Evolutionary conservation across 2,888 invertebrate species (phyloP).

Genomic region (Synanthedon tipuliformis): DNA sequence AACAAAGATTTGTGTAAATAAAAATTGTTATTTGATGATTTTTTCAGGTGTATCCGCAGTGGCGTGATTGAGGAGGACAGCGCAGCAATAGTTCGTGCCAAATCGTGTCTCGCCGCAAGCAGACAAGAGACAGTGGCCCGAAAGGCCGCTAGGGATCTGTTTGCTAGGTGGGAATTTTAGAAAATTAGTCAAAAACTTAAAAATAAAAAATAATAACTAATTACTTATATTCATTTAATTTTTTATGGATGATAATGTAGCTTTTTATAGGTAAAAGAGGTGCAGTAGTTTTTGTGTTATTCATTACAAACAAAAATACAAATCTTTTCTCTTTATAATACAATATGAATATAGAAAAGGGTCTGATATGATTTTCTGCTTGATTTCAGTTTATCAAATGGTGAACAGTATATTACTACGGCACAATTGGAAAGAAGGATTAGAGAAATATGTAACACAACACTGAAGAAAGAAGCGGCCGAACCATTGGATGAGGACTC

Average conservation of each 20-base stretch:
- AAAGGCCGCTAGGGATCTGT: constrained; percentile 87
- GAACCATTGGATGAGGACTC: constrained; percentile 47
- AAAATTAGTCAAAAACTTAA: too few relatives aligned
- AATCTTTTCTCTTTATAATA: too few relatives aligned
- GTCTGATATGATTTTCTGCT: neutral
- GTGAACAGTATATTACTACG: constrained; percentile 87
- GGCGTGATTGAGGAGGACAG: constrained; percentile 67
- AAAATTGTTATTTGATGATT: neutral
- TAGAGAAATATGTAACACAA: constrained; percentile 71
- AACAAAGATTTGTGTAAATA: neutral
- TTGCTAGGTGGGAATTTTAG: constrained; percentile 76
- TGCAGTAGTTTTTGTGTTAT: too few relatives aligned
- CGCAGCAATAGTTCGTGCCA: constrained; percentile 61
- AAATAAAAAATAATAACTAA: too few relatives aligned
- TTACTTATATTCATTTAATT: too few relatives aligned
- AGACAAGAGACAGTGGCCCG: constrained; percentile 88
- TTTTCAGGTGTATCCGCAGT: constrained; percentile 74
- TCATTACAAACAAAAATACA: too few relatives aligned
- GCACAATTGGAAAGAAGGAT: constrained; percentile 83
- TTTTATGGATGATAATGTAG: too few relatives aligned
- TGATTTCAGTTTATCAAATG: constrained; percentile 78
- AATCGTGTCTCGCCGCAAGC: constrained; percentile 84
- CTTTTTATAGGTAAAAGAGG: too few relatives aligned
- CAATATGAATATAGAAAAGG: too few relatives aligned
- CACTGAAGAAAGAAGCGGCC: constrained; percentile 43